Evolutionary conservation across 2,113 vertebrate genomes (phyloP).

Genomic region (Lasiurus borealis): DNA sequence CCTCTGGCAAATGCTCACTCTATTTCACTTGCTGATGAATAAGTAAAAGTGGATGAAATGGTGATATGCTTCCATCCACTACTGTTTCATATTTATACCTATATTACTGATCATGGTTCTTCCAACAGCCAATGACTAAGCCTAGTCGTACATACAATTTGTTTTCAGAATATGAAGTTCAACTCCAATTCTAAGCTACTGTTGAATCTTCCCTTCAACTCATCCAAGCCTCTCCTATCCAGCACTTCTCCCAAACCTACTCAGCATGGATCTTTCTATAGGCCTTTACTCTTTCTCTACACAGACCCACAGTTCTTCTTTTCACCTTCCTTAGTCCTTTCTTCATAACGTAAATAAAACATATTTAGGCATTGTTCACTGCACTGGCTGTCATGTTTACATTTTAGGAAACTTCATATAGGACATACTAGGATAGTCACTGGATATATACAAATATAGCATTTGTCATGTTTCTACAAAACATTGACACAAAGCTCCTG

Average conservation of each 20-base stretch:
- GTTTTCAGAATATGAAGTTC: background rate
- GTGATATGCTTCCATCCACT: background rate
- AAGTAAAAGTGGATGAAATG: background rate
- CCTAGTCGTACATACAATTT: background rate
- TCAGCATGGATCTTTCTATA: background rate
- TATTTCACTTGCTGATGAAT: background rate
- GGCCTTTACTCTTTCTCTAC: background rate
- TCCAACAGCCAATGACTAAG: background rate
- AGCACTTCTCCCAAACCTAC: background rate
- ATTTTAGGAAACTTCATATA: conserved; percentile 8
- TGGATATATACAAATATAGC: background rate
- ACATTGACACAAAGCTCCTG: background rate
- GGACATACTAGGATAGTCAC: background rate
- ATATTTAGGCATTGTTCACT: background rate
- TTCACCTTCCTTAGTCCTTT: background rate
- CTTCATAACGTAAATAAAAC: background rate
- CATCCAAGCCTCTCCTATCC: background rate
- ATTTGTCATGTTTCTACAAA: background rate
- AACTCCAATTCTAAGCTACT: background rate
- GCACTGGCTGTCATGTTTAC: background rate
- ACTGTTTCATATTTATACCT: background rate
- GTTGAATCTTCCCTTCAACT: background rate
- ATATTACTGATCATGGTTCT: background rate
- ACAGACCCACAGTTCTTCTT: background rate
- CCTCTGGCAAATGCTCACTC: background rate